These are phyloP conservation scores for Petrocephalus schoutedeni DNA, from an alignment of 2,797 vertebrate genomes.

Conservation along the genomic window DNA sequence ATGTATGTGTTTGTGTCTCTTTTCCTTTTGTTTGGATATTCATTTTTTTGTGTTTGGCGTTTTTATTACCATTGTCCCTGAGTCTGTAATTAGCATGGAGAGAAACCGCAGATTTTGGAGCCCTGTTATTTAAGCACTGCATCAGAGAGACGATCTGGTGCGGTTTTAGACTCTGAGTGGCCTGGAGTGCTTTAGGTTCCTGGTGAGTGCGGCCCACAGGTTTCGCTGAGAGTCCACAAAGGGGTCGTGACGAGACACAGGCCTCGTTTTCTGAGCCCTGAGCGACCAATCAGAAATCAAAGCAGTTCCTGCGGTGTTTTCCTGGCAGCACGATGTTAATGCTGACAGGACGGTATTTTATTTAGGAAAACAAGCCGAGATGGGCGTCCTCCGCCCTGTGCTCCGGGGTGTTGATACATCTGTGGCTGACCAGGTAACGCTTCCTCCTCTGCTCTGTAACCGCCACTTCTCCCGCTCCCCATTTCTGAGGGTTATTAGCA, in stretches of 20 bases:
- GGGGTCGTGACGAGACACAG: constrained; percentile 32
- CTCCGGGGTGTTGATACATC: constrained; percentile 66
- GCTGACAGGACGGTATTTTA: background rate
- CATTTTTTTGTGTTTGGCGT: constrained; percentile 16
- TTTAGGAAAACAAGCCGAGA: constrained; percentile 27
- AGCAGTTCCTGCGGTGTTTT: background rate
- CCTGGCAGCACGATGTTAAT: background rate
- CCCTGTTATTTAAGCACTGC: constrained; percentile 52
- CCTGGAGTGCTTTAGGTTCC: constrained; percentile 24
- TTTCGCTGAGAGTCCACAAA: constrained; percentile 54
- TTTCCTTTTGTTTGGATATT: constrained; percentile 41
- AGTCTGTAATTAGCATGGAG: constrained; percentile 42
- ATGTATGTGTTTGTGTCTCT: background rate
- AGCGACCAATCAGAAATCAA: constrained; percentile 38
- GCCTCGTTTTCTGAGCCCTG: constrained; percentile 15
- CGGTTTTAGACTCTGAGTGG: constrained; percentile 41
- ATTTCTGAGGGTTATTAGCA: constrained; percentile 80
- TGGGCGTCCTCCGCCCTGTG: constrained; percentile 54
- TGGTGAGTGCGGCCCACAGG: constrained; percentile 48
- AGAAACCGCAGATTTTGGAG: constrained; percentile 39
- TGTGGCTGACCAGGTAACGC: constrained; percentile 64
- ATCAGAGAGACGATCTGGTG: constrained; percentile 47
- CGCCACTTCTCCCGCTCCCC: constrained; percentile 79
- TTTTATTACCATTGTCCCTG: constrained; percentile 44
- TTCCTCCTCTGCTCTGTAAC: constrained; percentile 61